Conservation (phyloP, 2,113 vertebrate species). For the Rhinoptilus africanus region DNA sequence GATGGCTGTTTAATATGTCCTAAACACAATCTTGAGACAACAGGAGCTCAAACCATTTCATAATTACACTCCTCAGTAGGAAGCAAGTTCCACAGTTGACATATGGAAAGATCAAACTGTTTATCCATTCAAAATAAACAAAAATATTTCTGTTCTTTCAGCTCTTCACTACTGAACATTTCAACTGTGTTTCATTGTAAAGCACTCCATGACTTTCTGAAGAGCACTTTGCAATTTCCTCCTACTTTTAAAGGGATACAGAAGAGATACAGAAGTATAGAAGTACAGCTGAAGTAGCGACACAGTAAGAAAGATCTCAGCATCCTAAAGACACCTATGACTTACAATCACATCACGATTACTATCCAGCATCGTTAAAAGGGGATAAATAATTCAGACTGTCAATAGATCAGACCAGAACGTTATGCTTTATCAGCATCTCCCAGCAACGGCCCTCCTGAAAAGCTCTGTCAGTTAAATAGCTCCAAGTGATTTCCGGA, state of each 20-base stretch:
- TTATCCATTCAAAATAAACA: background rate
- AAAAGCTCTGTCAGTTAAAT: background rate
- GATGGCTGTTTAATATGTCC: background rate
- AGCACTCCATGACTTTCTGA: background rate
- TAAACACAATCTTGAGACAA: conserved; percentile 49
- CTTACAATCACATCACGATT: background rate
- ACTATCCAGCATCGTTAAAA: background rate
- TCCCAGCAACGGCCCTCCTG: background rate
- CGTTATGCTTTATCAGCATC: background rate
- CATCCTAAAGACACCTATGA: background rate
- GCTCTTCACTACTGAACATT: background rate
- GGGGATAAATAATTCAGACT: background rate
- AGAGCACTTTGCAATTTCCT: background rate
- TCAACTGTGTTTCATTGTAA: background rate
- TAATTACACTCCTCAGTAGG: conserved; percentile 15
- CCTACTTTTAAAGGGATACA: background rate
- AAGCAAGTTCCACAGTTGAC: conserved; percentile 18
- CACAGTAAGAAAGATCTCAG: background rate
- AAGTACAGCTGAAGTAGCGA: background rate
- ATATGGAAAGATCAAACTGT: background rate
- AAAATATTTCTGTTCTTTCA: background rate
- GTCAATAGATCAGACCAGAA: background rate
- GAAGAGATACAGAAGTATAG: background rate
- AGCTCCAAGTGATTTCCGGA: background rate
- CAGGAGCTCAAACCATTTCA: background rate